These are phyloP conservation scores for Limnodromus scolopaceus DNA, from an alignment of 2,797 vertebrate species.

Conservation along the genomic window DNA sequence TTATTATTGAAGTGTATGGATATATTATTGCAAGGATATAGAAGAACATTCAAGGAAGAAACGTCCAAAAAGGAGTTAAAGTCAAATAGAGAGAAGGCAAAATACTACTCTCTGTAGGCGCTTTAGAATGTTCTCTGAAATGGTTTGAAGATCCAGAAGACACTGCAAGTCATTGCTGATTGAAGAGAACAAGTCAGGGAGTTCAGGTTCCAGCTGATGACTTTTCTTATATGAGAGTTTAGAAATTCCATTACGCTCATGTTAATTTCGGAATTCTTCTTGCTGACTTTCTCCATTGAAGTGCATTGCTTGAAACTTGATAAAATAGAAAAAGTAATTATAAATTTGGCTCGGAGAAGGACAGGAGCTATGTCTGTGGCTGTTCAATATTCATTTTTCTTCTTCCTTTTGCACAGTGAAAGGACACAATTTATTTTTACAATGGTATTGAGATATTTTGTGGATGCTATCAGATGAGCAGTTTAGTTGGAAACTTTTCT, in stretches of 20 bases:
- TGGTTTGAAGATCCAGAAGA: background rate
- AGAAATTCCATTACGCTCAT: constrained; percentile 11
- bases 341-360: constrained; percentile 30
- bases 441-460: background rate
- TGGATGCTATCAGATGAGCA: background rate
- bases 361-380: background rate
- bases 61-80: background rate
- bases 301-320: constrained; percentile 13
- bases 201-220: constrained; percentile 23
- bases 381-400: constrained; percentile 44
- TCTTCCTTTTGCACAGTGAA: background rate
- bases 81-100: background rate
- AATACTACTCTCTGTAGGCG: background rate
- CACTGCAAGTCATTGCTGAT: background rate
- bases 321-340: constrained; percentile 58
- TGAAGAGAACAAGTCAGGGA: background rate
- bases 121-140: background rate
- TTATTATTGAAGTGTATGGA: background rate
- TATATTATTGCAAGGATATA: background rate
- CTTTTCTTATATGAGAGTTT: background rate
- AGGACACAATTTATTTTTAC: constrained; percentile 19
- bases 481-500: background rate
- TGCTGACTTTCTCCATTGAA: constrained; percentile 1
- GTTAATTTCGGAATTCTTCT: constrained; percentile 5
- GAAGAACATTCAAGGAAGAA: background rate